phyloP scores from a whole-genome alignment of 2,113 vertebrate genomes.

The Salvelinus namaycush region DNA sequence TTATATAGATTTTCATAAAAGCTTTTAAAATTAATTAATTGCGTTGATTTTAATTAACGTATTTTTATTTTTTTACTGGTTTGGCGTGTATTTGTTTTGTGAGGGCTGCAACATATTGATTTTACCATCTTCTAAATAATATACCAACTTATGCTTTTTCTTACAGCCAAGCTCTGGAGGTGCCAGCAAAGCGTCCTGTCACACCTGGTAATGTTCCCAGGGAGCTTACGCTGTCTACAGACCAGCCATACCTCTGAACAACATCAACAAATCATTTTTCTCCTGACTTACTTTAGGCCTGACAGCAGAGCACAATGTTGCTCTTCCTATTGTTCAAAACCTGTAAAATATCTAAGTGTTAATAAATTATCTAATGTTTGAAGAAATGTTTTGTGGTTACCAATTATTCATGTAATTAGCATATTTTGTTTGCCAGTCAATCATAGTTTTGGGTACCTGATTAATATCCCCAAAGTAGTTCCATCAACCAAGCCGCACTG shows the following conservation, averaged over 20 bases:
- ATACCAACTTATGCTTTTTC: neutral
- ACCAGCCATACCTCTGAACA: constrained; percentile 87
- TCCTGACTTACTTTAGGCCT: constrained; percentile 14
- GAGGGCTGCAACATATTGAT: neutral
- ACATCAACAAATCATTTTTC: neutral
- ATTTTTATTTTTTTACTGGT: no score
- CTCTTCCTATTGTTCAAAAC: constrained; percentile 26
- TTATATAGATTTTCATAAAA: no score
- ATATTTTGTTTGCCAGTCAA: neutral
- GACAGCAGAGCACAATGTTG: neutral
- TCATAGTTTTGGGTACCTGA: no score
- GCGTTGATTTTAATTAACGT: no score
- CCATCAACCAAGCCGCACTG: no score
- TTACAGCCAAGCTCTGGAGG: constrained; percentile 67
- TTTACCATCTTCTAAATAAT: neutral
- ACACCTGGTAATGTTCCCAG: constrained; percentile 71
- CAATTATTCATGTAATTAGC: neutral
- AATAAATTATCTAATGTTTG: constrained; percentile 62
- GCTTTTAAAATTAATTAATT: no score
- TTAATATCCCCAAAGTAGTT: neutral
- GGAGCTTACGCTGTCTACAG: constrained; percentile 80
- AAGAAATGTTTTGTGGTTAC: neutral
- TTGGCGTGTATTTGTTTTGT: no score
- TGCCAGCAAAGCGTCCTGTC: constrained; percentile 74
- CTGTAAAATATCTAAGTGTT: constrained; percentile 53